Base-by-base conservation (phyloP, 2,113 vertebrate species). In the Tetraodon nigroviridis region DNA sequence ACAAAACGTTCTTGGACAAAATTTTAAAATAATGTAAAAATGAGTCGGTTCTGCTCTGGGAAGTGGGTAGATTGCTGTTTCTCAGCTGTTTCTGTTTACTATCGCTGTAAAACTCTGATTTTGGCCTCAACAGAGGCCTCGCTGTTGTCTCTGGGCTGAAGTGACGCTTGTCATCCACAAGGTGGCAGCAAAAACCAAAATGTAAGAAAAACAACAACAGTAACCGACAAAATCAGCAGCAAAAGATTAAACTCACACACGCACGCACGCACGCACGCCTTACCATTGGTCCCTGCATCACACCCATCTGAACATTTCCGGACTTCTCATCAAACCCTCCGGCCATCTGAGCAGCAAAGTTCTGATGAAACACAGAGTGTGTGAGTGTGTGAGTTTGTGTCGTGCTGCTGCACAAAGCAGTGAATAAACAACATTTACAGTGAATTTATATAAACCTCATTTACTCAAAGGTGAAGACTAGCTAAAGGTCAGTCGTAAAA, bases 241-340 rank as follows among this genome's bases (percentile, higher is more conserved):
- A 24, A 32, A 7, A 32, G 6, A 32, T 32, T 32, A 32, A 32
- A 7, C 29, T 32, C 32, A 37, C 32, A 37, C 32, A 37, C 32
- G 12, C 32, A 11, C 32, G 12, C 32, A 37, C 32, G 12, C 32
- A 37, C 32, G 46, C 3, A 21, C 1, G 15, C 7, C 22, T 88
- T 67, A 96, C 94, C 95, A 96, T 97, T 14, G 95, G 95, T 54
- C 95, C 95, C 78, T 96, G 94, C 94, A 96, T 95, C 63, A 96
- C 94, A 15, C 95, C 95, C 94, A 96, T 86, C 80, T 91, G 88
- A 67, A 89, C 93, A 0, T 89, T 90, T 46, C 95, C 94, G 5
- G 94, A 88, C 81, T 98, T 98, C 86, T 96, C 95, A 11, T 98
- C 95, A 64, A 95, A 95, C 46, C 94, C 95, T 64, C 84, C 84